Evolutionary conservation across 1,140 invertebrate genomes (phyloP).

Genomic region (Macrotrachela quadricornifera): DNA sequence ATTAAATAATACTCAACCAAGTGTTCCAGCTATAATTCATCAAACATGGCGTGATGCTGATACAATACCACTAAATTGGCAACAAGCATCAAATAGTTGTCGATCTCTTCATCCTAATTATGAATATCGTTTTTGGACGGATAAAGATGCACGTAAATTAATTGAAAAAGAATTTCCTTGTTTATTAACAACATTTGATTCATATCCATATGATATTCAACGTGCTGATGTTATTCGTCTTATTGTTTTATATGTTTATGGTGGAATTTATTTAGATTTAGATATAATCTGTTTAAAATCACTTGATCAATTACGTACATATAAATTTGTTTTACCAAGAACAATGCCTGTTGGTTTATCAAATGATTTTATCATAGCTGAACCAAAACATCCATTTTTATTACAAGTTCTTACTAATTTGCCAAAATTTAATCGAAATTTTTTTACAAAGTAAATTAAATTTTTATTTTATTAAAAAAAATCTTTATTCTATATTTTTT

Average conservation of each 20-base stretch:
- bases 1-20: too few species aligned
- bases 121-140: constrained; percentile 4
- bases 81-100: not conserved
- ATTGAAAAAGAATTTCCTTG: not conserved
- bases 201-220: constrained; percentile 3
- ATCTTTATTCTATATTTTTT: not conserved
- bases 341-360: not conserved
- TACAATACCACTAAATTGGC: too few species aligned
- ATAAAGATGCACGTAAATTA: not conserved
- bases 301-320: not conserved
- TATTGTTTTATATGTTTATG: constrained; percentile 1
- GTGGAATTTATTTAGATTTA: constrained; percentile 5
- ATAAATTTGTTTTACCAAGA: not conserved
- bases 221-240: not conserved
- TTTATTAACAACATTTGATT: not conserved
- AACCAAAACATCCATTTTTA: not conserved
- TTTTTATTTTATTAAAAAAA: too few species aligned
- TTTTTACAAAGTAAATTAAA: too few species aligned
- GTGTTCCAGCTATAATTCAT: too few species aligned
- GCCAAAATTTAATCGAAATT: not conserved
- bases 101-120: not conserved
- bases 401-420: not conserved
- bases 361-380: not conserved
- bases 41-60: too few species aligned
- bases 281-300: not conserved